Evolutionary conservation across 2,888 invertebrate species (phyloP).

Genomic region (Platycnemis pennipes): DNA sequence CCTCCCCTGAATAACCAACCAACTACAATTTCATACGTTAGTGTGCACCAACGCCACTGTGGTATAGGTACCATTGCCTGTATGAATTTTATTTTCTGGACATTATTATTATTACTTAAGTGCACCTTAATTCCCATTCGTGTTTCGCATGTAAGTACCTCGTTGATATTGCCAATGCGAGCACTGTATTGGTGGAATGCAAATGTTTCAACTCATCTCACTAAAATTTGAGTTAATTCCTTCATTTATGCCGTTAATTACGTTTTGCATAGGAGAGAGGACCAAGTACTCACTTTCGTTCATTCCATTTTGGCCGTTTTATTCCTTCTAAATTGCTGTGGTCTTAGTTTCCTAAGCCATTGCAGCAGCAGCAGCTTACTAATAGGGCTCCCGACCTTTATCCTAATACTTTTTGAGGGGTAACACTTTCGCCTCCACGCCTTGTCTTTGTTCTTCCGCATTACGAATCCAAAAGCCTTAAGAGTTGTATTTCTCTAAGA

Average conservation of each 20-base stretch:
- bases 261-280: not conserved
- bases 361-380: conserved; percentile 47
- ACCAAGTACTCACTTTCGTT: conserved; percentile 6
- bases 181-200: too few relatives aligned
- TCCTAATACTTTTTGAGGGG: conserved; percentile 18
- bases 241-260: not conserved
- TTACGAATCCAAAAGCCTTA: not conserved
- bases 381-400: conserved; percentile 31
- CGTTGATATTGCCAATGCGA: too few relatives aligned
- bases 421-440: not conserved
- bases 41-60: too few relatives aligned
- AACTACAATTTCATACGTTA: too few relatives aligned
- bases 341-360: conserved; percentile 34
- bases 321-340: conserved; percentile 55
- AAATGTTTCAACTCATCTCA: too few relatives aligned
- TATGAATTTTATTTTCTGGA: too few relatives aligned
- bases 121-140: too few relatives aligned
- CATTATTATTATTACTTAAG: too few relatives aligned
- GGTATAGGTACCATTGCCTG: too few relatives aligned
- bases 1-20: too few relatives aligned
- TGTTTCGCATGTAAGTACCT: too few relatives aligned
- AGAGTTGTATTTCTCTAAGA: not conserved
- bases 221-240: not conserved
- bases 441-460: not conserved
- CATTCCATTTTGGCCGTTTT: conserved; percentile 49